Conservation (phyloP, 1,140 invertebrate species). For the Meteorus sp. region DNA sequence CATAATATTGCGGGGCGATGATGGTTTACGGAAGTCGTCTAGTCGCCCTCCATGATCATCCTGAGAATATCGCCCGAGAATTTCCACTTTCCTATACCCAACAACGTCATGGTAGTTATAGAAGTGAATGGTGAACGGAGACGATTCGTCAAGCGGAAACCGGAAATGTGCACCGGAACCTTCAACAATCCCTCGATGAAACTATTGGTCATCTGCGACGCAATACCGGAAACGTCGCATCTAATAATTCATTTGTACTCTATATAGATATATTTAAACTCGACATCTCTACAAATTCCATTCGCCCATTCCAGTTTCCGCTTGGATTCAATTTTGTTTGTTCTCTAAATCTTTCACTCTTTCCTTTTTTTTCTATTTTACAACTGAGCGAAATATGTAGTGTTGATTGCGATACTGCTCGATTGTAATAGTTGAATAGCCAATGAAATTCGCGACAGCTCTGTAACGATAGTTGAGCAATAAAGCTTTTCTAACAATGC, state of each 20-base stretch:
- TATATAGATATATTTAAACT: neutral
- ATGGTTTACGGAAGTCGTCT: constrained; percentile 23
- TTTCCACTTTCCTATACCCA: constrained; percentile 3
- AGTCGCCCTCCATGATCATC: constrained; percentile 4
- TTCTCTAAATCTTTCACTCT: too few species aligned
- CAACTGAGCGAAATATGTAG: too few species aligned
- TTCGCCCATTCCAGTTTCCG: neutral
- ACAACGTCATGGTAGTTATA: constrained; percentile 28
- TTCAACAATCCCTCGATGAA: constrained; percentile 62
- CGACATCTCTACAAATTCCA: neutral
- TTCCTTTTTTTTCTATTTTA: too few species aligned
- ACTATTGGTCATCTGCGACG: constrained; percentile 61
- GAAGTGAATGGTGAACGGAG: constrained; percentile 26
- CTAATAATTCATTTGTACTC: constrained; percentile 55
- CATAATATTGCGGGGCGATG: constrained; percentile 2
- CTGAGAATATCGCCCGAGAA: neutral
- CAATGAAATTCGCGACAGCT: too few species aligned
- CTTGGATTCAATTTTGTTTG: too few species aligned
- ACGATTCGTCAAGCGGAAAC: constrained; percentile 51
- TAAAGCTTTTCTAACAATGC: too few species aligned
- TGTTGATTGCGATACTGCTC: too few species aligned
- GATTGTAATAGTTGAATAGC: too few species aligned
- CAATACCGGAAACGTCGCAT: constrained; percentile 58
- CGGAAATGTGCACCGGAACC: constrained; percentile 60
- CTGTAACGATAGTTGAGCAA: too few species aligned